Evolutionary conservation across 2,113 vertebrate genomes (phyloP).

Genomic region (Corythoichthys intestinalis): DNA sequence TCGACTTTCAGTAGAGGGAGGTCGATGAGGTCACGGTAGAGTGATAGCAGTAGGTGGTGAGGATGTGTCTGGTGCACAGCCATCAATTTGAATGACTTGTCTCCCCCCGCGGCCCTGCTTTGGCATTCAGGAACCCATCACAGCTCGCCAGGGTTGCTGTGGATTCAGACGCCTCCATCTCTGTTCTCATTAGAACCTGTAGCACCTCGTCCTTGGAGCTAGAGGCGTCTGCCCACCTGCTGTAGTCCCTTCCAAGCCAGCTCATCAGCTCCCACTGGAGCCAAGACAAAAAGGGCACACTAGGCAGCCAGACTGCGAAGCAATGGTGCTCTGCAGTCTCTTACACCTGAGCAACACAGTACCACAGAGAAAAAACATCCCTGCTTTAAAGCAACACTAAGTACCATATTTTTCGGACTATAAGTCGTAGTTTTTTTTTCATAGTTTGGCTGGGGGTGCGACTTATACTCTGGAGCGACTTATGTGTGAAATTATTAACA

Average conservation of each 20-base stretch:
- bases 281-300: constrained; percentile 43
- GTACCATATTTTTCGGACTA: too few species aligned
- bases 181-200: constrained; percentile 72
- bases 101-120: constrained; percentile 76
- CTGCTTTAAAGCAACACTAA: background rate
- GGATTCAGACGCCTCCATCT: constrained; percentile 65
- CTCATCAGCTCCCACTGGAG: constrained; percentile 30
- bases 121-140: constrained; percentile 75
- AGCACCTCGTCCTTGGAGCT: constrained; percentile 56
- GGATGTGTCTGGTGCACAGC: constrained; percentile 76
- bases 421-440: too few species aligned
- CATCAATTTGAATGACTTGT: constrained; percentile 81
- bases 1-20: background rate
- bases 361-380: constrained; percentile 12
- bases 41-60: constrained; percentile 52
- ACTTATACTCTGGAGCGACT: too few species aligned
- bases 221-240: constrained; percentile 20
- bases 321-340: constrained; percentile 9
- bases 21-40: background rate
- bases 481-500: too few species aligned
- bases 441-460: too few species aligned
- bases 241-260: constrained; percentile 29
- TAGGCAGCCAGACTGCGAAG: constrained; percentile 33
- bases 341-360: constrained; percentile 22
- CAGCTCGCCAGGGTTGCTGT: constrained; percentile 66